Evolutionary conservation across 2,888 invertebrate species (phyloP), one percentile per base, ranked within the genome.

Genomic region (Rhagonycha fulva): DNA sequence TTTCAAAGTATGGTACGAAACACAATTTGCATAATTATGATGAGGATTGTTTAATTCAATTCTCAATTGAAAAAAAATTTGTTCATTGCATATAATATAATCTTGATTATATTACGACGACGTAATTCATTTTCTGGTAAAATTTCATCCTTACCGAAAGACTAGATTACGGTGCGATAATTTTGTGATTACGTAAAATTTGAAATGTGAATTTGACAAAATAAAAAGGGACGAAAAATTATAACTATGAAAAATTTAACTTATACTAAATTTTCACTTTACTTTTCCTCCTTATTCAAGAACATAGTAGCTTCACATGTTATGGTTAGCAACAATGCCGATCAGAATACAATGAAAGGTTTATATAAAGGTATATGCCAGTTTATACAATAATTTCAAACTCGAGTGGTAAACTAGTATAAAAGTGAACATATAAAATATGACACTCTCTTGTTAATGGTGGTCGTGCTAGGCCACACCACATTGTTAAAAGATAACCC

Each of bases 351-450:
- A 82, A 82, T 81, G 79, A 78, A 76, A 73, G 74, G 78, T 79
- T 80, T 77, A 81, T 79, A 82, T 82, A 82, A 82, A 82, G 82
- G 81, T 82, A 82, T 81, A 81, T 78, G 81, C 78, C 81, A 79
- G 79, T 76, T 68, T 75, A 75, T 74, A 81, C 81, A 81, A 81
- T 81, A 76, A 80, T 78, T 76, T 72, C 77, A 72, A 77, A 74
- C 80, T 76, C 76, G 74, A 76, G 73, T 77, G 80, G 80, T 78
- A 80, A 81, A 78, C 79, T 77, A 47, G 47, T n/a, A 78, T 78
- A 78, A 80, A 79, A 79, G 80, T 80, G 78, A 80, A 74, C 72
- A 68, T 77, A 75, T 76, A 80, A 77, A 76, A 79, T 79, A 75
- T 71, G 75, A 78, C 77, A 71, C 61, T 73, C 72, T 73, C 79